Percentiles rank a stretch among this genome's conserved stretches.
These are phyloP conservation scores for Epinotia brunnichana DNA, from an alignment of 2,888 invertebrate genomes.

Conservation along the genomic window DNA sequence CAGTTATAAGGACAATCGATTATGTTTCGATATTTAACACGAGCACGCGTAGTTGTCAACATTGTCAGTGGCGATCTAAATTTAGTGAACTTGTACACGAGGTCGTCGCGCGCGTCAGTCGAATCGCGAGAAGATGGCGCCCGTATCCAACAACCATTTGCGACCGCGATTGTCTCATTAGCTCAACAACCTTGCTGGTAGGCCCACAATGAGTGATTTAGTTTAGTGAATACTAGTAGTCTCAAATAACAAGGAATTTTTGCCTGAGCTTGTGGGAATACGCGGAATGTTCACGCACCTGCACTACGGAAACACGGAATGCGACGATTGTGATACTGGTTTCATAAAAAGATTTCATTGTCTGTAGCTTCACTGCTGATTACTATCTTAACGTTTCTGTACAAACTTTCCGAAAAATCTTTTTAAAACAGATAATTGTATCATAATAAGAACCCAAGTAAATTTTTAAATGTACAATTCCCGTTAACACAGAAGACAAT, in stretches of 20 bases:
- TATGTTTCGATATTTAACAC: conserved; percentile 25
- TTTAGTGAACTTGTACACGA: conserved; percentile 72
- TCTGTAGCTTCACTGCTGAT: conserved; percentile 11
- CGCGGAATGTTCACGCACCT: conserved; percentile 51
- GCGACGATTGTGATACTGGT: conserved; percentile 17
- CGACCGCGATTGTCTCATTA: conserved; percentile 61
- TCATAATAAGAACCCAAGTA: background rate
- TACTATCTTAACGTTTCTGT: background rate
- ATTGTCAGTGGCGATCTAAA: conserved; percentile 69
- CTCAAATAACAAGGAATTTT: conserved; percentile 57
- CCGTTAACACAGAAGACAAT: background rate
- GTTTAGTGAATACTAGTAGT: conserved; percentile 59
- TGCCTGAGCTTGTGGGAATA: conserved; percentile 61
- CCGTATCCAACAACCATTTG: conserved; percentile 63
- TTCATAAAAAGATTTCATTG: conserved; percentile 43
- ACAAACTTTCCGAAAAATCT: background rate
- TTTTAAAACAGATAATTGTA: background rate
- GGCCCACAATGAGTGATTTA: conserved; percentile 68
- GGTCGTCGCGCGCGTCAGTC: conserved; percentile 68
- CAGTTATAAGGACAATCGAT: conserved; percentile 17
- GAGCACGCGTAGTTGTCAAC: conserved; percentile 41
- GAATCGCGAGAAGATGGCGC: conserved; percentile 72
- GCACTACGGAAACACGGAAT: conserved; percentile 50
- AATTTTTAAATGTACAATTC: background rate
- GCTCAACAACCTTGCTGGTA: conserved; percentile 69